Base-by-base conservation (phyloP, 2,888 invertebrate species). In the Schizaphis graminum region DNA sequence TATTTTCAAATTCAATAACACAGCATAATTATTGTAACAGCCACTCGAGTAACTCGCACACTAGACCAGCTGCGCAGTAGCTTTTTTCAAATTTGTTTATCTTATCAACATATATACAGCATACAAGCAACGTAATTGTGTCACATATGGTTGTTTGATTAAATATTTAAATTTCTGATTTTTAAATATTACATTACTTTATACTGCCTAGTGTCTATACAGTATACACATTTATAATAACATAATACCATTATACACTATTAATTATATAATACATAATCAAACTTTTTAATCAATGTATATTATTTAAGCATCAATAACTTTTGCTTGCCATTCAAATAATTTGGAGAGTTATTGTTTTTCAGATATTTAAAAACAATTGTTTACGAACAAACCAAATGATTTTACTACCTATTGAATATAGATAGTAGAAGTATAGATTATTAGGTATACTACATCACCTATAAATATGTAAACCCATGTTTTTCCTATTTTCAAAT, bases 281-380 rank as follows among this genome's bases (percentile, higher is more conserved):
- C 77, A 77, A 35, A 77, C 21, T 35, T 8, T 77, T 35, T 41
- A 77, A 35, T 77, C 77, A 77, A 77, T 77, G 8, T 21, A 24
- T 24, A 35, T 35, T 77, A 35, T 77, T 77, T 77, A 77, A 16
- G 21, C 35, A 35, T 35, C 77, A 77, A 77, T 77, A 77, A 35
- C 77, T 77, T 77, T 77, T 77, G 35, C 77, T 77, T 21, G 77
- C 35, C 21, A 77, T 77, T 77, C 77, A 77, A 77, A 77, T 77
- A 77, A 77, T 77, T 77, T 11, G 3, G 3, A 77, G 35, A 77
- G 21, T 21, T 21, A 77, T 77, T 77, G 35, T 77, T 67, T 77
- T 77, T 21, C 21, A 3, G 8, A 77, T 35, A 77, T 35, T 77
- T 77, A 35, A 35, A 77, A 77, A 77, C 77, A 77, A 77, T 77